Percentiles rank a stretch among this genome's conserved stretches.
Conservation (phyloP, 2,888 invertebrate genomes). For the Synanthedon vespiformis region DNA sequence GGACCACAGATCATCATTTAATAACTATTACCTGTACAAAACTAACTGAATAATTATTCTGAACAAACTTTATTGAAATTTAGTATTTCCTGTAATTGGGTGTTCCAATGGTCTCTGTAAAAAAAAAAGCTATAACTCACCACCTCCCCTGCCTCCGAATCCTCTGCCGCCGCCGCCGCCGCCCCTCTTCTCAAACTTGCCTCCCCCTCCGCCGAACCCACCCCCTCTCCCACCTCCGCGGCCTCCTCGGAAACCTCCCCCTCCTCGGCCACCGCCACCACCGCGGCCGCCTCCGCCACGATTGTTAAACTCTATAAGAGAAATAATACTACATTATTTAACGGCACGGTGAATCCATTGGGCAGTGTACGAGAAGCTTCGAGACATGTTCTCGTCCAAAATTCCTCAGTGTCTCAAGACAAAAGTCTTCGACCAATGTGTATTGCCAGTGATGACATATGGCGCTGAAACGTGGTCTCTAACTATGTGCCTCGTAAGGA, state of each 20-base stretch:
- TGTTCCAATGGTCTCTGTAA: background rate
- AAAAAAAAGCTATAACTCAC: background rate
- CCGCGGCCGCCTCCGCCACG: constrained; percentile 29
- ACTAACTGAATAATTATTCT: too few species aligned
- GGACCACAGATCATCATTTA: constrained; percentile 60
- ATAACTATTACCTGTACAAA: too few species aligned
- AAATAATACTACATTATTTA: background rate
- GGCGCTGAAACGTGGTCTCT: too few species aligned
- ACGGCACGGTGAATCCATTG: too few species aligned
- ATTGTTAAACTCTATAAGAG: constrained; percentile 38
- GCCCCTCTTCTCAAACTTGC: constrained; percentile 21
- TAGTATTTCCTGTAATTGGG: too few species aligned
- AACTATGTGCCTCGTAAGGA: too few species aligned
- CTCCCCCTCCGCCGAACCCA: constrained; percentile 20
- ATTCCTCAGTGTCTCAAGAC: too few species aligned
- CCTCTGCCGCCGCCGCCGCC: constrained; percentile 24
- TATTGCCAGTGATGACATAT: too few species aligned
- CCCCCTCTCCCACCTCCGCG: constrained; percentile 21
- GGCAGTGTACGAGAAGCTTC: too few species aligned
- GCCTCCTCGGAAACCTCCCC: constrained; percentile 19
- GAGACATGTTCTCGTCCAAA: too few species aligned
- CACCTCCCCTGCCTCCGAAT: constrained; percentile 21
- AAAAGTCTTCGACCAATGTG: too few species aligned
- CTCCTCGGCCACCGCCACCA: constrained; percentile 21
- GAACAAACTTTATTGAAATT: too few species aligned